phyloP scores from a whole-genome alignment of 2,113 vertebrate genomes.

The Taxidea taxus region DNA sequence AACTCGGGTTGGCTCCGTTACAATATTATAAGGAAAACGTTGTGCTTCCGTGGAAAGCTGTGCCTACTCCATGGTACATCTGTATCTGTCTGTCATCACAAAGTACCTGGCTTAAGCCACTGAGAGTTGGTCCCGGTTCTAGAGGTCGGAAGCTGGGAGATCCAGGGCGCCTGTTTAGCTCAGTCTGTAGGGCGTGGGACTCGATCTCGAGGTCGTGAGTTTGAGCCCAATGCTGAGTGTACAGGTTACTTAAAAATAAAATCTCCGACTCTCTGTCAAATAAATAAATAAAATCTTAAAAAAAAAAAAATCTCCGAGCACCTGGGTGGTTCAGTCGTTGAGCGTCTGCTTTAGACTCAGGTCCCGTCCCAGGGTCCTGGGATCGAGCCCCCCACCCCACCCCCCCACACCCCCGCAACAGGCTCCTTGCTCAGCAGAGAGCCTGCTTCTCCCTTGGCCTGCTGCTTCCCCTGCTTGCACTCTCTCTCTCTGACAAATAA shows the following conservation, averaged over 20 bases:
- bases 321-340: background rate
- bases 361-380: background rate
- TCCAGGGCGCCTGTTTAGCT: background rate
- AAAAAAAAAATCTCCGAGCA: background rate
- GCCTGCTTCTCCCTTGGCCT: background rate
- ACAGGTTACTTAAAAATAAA: background rate
- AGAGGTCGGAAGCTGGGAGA: background rate
- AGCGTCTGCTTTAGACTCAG: background rate
- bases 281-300: too few species aligned
- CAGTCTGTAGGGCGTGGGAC: background rate
- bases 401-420: too few species aligned
- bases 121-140: background rate
- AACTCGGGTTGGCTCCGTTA: background rate
- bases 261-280: too few species aligned
- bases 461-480: background rate
- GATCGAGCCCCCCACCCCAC: rapidly evolving
- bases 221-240: background rate
- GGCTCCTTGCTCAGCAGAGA: background rate
- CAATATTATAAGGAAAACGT: too few species aligned
- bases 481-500: background rate
- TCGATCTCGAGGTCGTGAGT: background rate
- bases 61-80: background rate
- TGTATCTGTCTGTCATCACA: background rate
- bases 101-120: background rate
- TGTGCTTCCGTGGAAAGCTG: background rate